Conservation (phyloP, 23 tunicate species). For the Ascidia mentula region DNA sequence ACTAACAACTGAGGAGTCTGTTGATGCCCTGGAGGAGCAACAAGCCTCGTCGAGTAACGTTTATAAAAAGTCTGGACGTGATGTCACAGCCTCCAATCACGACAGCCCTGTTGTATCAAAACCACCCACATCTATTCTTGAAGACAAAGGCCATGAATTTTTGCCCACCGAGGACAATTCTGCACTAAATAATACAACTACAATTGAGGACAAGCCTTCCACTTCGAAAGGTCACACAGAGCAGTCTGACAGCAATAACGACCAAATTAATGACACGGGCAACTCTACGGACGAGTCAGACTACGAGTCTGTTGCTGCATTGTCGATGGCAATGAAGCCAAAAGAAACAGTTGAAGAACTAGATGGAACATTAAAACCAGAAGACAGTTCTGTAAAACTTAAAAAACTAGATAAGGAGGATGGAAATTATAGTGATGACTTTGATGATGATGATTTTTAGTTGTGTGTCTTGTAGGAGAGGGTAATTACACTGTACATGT, state of each 20-base stretch:
- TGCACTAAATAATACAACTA: not conserved
- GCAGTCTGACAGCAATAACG: not conserved
- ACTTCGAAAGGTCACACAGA: not conserved
- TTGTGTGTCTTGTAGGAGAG: not conserved
- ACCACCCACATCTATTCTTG: not conserved
- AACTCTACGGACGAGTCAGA: conserved; percentile 27
- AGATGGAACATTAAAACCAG: not conserved
- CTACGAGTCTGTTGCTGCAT: conserved; percentile 52
- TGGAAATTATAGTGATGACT: conserved; percentile 33
- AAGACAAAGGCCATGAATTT: not conserved
- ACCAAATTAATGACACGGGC: not conserved
- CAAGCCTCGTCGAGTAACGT: too few relatives aligned
- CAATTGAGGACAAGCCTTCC: not conserved
- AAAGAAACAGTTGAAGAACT: not conserved
- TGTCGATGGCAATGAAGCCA: conserved; percentile 41
- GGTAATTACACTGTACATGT: not conserved
- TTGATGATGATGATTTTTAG: conserved; percentile 15
- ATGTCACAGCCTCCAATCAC: not conserved
- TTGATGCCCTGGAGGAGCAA: too few relatives aligned
- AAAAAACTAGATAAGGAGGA: not conserved
- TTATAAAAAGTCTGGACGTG: too few relatives aligned
- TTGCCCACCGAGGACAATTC: not conserved
- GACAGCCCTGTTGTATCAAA: not conserved
- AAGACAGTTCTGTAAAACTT: not conserved
- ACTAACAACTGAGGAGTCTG: too few relatives aligned